Base-by-base conservation (phyloP, 2,113 vertebrate species). In the Hydropotes inermis region DNA sequence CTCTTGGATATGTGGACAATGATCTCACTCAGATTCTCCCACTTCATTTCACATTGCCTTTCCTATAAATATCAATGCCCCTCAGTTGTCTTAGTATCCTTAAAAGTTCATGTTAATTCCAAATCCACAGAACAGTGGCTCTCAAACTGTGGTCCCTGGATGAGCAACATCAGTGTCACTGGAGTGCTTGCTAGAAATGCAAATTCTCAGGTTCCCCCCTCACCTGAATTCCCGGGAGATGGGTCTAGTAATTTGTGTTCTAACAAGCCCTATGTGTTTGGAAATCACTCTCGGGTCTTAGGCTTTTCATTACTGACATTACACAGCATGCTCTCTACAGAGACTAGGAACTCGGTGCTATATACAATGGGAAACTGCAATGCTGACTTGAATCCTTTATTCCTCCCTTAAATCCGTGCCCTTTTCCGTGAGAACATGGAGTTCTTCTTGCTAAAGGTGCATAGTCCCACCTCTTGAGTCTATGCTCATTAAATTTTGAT, bases 11-110 rank as follows among this genome's bases (percentile, higher is more conserved):
- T 58, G 47, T 97, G 54, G 45, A 54, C 64, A 89, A 60, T 91
- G 6, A 86, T 90, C 76, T 60, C 36, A 45, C 4, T 95, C 54
- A 95, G n/a, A 82, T 58, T 96, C 55, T 97, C 28, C 60, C 16
- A 79, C 76, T 90, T 97, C 52, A 85, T 39, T 97, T 95, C n/a
- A 94, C 89, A 76, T 89, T 96, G 54, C 50, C 50, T 97, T 94
- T 94, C 25, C 61, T 54, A 47, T 92, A 84, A 87, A 81, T 87
- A 88, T 61, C 43, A 96, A 16, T 89, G 13, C 17, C 21, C 13
- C 9, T 93, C 6, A 28, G 45, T 82, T 92, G 19, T 83, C n/a
- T 92, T 84, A 79, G 67, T 87, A 74, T 89, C n/a, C 30, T 57
- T 90, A 8, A 23, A 96, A 87, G 3, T 87, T 92, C 57, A 33